Evolutionary conservation across 1,140 invertebrate species (phyloP).

Genomic region (Ostrea denselamellosa): DNA sequence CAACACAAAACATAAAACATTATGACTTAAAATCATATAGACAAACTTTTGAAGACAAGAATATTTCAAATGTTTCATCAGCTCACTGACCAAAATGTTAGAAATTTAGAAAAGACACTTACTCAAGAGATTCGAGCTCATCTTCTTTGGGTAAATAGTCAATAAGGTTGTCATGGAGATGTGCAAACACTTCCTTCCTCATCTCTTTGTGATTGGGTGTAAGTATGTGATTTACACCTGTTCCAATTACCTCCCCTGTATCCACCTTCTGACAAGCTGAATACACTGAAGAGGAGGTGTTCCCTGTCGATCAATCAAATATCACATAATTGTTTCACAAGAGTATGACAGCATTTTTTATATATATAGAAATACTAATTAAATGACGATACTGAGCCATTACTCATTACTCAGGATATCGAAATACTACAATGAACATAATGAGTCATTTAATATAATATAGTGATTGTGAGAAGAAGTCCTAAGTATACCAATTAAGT

Average conservation of each 20-base stretch:
- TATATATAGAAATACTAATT: neutral
- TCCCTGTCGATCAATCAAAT: conserved; percentile 34
- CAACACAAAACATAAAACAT: no score
- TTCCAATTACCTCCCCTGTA: conserved; percentile 71
- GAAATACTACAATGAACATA: no score
- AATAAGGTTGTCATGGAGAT: conserved; percentile 68
- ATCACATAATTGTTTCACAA: neutral
- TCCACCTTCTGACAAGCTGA: conserved; percentile 66
- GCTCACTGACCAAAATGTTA: no score
- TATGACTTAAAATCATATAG: no score
- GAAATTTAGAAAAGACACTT: no score
- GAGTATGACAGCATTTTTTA: neutral
- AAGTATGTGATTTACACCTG: conserved; percentile 70
- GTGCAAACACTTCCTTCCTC: conserved; percentile 67
- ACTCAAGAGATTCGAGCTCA: neutral
- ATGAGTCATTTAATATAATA: no score
- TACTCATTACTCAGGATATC: no score
- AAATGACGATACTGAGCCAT: no score
- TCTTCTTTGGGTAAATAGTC: conserved; percentile 68
- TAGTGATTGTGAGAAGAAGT: no score
- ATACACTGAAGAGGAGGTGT: conserved; percentile 48
- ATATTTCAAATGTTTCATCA: no score
- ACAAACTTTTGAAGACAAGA: no score
- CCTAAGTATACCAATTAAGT: no score
- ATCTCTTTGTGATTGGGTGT: conserved; percentile 64